These are phyloP conservation scores for Protobothrops mucrosquamatus DNA, from an alignment of 2,113 vertebrate species.

Conservation along the genomic window DNA sequence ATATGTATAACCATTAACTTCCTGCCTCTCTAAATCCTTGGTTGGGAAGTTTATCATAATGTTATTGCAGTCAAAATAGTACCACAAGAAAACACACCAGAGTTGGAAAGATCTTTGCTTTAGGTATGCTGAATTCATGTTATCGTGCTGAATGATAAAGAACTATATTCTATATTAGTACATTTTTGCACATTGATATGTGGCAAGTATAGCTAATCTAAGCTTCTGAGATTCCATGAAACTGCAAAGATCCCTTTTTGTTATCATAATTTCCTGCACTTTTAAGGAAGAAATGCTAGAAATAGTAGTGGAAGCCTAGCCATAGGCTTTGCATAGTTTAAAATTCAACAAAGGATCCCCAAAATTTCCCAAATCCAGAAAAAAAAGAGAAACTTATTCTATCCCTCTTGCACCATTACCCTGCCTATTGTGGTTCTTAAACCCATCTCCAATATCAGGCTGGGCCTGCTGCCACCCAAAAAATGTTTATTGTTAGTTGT, in stretches of 20 bases:
- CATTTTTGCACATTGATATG: background rate
- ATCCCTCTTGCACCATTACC: background rate
- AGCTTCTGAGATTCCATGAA: background rate
- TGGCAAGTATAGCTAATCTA: background rate
- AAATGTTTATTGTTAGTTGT: background rate
- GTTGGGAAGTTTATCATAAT: background rate
- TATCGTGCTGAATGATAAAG: background rate
- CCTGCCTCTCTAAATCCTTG: background rate
- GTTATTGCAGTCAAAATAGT: background rate
- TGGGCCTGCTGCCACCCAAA: background rate
- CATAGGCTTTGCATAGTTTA: background rate
- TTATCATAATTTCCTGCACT: background rate
- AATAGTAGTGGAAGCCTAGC: background rate
- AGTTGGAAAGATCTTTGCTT: background rate
- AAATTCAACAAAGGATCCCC: background rate
- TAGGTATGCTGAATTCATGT: background rate
- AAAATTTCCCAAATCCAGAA: background rate
- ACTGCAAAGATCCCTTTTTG: background rate
- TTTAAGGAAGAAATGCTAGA: background rate
- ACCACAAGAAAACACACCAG: background rate
- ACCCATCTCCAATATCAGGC: background rate
- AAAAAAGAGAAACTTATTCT: background rate
- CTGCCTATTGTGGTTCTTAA: background rate
- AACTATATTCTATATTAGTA: background rate
- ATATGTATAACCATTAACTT: background rate